Base-by-base conservation (phyloP, 2,888 invertebrate species). In the Diarsia rubi region DNA sequence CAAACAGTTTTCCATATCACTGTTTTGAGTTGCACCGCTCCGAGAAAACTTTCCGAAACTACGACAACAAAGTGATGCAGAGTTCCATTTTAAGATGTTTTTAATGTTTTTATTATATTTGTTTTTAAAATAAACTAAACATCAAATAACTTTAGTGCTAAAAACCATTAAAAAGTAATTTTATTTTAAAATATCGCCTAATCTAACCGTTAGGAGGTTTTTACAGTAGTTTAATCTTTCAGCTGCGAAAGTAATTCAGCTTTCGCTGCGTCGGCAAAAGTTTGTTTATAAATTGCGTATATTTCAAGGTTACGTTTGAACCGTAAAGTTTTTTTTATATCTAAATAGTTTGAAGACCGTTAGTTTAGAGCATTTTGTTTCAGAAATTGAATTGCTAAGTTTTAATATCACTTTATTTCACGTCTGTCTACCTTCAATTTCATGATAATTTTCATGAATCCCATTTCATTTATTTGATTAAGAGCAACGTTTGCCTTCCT, bases 151-250 rank as follows among this genome's bases (percentile, higher is more conserved):
- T 21, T 12, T 14, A 42, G 42, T 21, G 19, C 14, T 60, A 24
- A 14, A 42, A 67, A 68, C 42, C 9, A 60, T 68, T 42, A 24
- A 24, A 67, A 67, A 59, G 24, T 21, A 1, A 59, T 67, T 59
- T 24, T 1, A 14, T 24, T 67, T 42, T 59, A 21, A 59, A n/a
- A 49, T n/a, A 66, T 49, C n/a, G n/a, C 37, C 9, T 37, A 49
- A 19, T 21, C 19, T 59, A 27, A 54, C n/a, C 54, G 12, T 37
- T 11, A 52, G 11, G 11, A 44, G 14, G 42, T 27, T 68, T 67
- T 27, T 42, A 21, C 67, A 14, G 5, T 63, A 45, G 16, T 60
- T 62, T 69, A 27, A 45, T 63, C 21, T 31, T 60, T 68, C 68
- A 68, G 24, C 44, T 27, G 27, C 11, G 60, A 21, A 60, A 9